phyloP scores from a whole-genome alignment of 1,140 invertebrate genomes.

The Caenorhabditis briggsae region DNA sequence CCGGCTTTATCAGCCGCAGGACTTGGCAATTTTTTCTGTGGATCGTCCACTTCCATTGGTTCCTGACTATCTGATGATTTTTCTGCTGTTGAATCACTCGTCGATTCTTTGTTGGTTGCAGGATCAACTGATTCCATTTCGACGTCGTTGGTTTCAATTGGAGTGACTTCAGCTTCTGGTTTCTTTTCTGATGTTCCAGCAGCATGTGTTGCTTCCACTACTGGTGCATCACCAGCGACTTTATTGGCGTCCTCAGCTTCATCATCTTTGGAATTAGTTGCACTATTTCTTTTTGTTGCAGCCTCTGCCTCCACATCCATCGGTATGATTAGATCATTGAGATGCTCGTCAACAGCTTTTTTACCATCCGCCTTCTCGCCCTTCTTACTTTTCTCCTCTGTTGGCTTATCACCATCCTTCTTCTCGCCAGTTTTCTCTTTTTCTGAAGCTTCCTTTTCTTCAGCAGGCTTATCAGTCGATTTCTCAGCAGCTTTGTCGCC shows the following conservation, averaged over 20 bases:
- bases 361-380: not conserved
- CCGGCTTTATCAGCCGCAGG: no score
- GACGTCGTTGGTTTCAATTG: no score
- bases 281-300: not conserved
- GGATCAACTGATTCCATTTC: no score
- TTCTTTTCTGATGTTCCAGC: not conserved
- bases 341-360: not conserved
- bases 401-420: not conserved
- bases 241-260: not conserved
- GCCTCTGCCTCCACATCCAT: not conserved
- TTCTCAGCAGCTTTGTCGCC: no score
- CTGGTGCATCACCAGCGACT: not conserved
- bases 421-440: not conserved
- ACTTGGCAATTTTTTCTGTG: no score
- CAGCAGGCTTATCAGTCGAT: no score
- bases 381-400: not conserved
- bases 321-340: not conserved
- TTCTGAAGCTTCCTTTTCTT: no score
- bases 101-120: no score
- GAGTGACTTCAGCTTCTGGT: no score
- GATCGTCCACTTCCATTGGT: no score
- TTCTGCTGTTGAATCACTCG: no score
- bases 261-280: slow-evolving; percentile 6
- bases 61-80: no score
- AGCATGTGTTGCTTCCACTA: not conserved